phyloP scores from a whole-genome alignment of 2,888 invertebrate genomes.

The Malacosoma neustria region DNA sequence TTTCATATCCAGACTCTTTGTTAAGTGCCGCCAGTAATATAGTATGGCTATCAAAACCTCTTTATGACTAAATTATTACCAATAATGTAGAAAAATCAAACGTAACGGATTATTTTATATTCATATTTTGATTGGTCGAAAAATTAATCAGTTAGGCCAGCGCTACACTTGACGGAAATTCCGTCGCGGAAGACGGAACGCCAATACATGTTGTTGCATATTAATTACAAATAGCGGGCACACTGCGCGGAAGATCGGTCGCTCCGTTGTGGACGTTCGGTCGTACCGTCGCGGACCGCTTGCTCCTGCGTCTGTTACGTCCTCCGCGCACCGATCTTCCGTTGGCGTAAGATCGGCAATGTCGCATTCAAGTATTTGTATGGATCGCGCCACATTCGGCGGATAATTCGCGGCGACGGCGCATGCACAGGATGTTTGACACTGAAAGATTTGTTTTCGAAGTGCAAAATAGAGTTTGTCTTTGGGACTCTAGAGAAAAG shows the following conservation, averaged over 20 bases:
- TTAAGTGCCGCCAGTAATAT: too few relatives aligned
- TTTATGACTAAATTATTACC: too few relatives aligned
- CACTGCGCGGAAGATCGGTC: too few relatives aligned
- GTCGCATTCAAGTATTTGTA: background rate
- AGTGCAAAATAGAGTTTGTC: background rate
- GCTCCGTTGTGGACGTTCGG: too few relatives aligned
- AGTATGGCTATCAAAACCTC: too few relatives aligned
- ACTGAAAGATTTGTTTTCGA: conserved; percentile 1
- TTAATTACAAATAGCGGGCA: background rate
- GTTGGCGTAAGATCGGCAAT: background rate
- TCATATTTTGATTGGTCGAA: too few relatives aligned
- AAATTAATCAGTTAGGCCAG: background rate
- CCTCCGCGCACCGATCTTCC: background rate
- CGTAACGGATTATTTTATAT: too few relatives aligned
- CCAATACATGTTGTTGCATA: background rate
- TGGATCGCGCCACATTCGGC: background rate
- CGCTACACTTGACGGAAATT: background rate
- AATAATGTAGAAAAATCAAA: too few relatives aligned
- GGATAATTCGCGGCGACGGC: background rate
- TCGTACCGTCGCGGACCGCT: too few relatives aligned
- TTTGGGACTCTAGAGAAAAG: conserved; percentile 8
- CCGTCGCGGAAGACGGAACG: background rate
- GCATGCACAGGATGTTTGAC: background rate
- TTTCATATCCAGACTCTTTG: too few relatives aligned
- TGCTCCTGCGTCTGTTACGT: too few relatives aligned